Evolutionary conservation across 2,888 invertebrate species (phyloP).

Genomic region (Ditula angustiorana): DNA sequence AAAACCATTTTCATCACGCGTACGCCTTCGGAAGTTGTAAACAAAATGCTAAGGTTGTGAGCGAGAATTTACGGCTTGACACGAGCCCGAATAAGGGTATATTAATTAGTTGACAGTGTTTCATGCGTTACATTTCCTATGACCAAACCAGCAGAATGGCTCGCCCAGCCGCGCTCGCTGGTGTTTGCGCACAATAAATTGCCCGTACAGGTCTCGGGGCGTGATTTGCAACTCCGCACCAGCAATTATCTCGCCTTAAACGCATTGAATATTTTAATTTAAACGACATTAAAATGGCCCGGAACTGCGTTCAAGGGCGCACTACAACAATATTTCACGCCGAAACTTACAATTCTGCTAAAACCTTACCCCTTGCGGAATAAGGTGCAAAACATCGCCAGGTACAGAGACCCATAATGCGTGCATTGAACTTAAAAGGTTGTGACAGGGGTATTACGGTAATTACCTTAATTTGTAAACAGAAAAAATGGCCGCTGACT

Average conservation of each 20-base stretch:
- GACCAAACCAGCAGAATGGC: constrained; percentile 49
- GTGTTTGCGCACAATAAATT: constrained; percentile 45
- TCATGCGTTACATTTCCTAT: constrained; percentile 46
- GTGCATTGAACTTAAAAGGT: constrained; percentile 82
- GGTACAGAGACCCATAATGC: constrained; percentile 59
- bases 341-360: constrained; percentile 59
- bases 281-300: constrained; percentile 77
- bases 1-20: constrained; percentile 49
- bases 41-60: constrained; percentile 38
- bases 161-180: constrained; percentile 43
- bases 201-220: constrained; percentile 36
- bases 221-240: constrained; percentile 62
- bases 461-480: constrained; percentile 82
- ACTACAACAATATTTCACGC: constrained; percentile 70
- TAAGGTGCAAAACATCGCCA: constrained; percentile 55
- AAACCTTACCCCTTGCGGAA: constrained; percentile 58
- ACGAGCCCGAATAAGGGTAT: constrained; percentile 43
- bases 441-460: constrained; percentile 80
- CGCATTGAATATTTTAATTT: constrained; percentile 68
- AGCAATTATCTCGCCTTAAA: constrained; percentile 65
- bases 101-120: constrained; percentile 39
- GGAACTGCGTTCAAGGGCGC: constrained; percentile 73
- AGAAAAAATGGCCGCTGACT: constrained; percentile 73
- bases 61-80: constrained; percentile 29
- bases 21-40: constrained; percentile 36